Conservation (phyloP, 2,797 vertebrate species). For the Semotilus atromaculatus region DNA sequence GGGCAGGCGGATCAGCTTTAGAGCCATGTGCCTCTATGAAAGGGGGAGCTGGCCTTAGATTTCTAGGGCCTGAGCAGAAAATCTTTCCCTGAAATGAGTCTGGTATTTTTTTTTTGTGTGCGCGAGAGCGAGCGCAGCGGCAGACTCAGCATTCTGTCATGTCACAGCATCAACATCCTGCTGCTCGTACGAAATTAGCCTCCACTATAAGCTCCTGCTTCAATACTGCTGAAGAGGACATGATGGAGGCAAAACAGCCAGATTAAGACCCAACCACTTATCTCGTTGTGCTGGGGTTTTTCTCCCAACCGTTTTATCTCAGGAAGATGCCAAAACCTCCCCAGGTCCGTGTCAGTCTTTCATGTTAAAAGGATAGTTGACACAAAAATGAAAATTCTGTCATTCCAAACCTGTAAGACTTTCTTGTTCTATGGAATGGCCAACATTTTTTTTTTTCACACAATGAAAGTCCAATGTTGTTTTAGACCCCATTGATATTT, state of each 20-base stretch:
- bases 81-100: conserved; percentile 52
- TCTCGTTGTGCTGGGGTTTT: conserved; percentile 7
- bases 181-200: conserved; percentile 61
- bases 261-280: conserved; percentile 32
- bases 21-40: conserved; percentile 63
- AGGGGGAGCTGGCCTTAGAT: conserved; percentile 45
- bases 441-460: not conserved
- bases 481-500: not conserved
- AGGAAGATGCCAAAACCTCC: not conserved
- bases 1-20: conserved; percentile 75
- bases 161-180: conserved; percentile 67
- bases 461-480: not conserved
- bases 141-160: conserved; percentile 67
- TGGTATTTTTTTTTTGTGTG: conserved; percentile 40
- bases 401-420: not conserved
- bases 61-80: conserved; percentile 46
- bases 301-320: not conserved
- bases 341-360: conserved; percentile 5
- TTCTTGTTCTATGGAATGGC: not conserved
- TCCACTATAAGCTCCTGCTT: conserved; percentile 61
- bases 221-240: conserved; percentile 62
- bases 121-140: conserved; percentile 41
- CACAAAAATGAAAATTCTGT: not conserved
- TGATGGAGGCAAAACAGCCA: conserved; percentile 53
- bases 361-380: not conserved